Conservation (phyloP, 2,797 vertebrate genomes). For the Rhyacichthys aspro region DNA sequence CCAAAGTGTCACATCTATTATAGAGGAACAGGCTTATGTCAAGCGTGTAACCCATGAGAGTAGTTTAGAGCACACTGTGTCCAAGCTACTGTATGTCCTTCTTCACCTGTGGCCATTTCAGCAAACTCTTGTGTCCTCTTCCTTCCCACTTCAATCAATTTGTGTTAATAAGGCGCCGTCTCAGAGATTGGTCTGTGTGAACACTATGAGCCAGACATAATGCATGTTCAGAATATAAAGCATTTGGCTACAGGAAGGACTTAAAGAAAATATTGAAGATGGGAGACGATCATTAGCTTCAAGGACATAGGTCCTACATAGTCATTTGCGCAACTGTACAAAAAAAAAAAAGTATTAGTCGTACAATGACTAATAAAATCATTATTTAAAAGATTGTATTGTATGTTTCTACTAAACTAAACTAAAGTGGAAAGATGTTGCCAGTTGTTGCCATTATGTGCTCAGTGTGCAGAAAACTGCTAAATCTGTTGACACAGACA, state of each 20-base stretch:
- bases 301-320: constrained; percentile 9
- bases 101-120: constrained; percentile 26
- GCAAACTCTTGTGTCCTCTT: constrained; percentile 15
- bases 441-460: constrained; percentile 42
- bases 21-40: constrained; percentile 13
- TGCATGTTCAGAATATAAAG: constrained; percentile 13
- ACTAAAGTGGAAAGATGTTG: constrained; percentile 44
- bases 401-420: constrained; percentile 22
- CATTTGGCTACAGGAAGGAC: constrained; percentile 5
- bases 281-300: constrained; percentile 12
- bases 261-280: constrained; percentile 3
- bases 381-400: constrained; percentile 22
- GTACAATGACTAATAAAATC: neutral
- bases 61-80: constrained; percentile 18
- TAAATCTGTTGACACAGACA: constrained; percentile 56
- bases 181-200: constrained; percentile 14
- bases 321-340: neutral
- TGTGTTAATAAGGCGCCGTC: constrained; percentile 32
- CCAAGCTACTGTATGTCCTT: constrained; percentile 5
- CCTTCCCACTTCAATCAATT: constrained; percentile 33
- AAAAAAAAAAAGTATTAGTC: neutral
- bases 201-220: constrained; percentile 38
- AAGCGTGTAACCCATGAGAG: constrained; percentile 6
- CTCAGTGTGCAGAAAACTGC: constrained; percentile 53
- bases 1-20: constrained; percentile 25